Evolutionary conservation across 2,113 vertebrate species (phyloP).

Genomic region (Laticauda colubrina): DNA sequence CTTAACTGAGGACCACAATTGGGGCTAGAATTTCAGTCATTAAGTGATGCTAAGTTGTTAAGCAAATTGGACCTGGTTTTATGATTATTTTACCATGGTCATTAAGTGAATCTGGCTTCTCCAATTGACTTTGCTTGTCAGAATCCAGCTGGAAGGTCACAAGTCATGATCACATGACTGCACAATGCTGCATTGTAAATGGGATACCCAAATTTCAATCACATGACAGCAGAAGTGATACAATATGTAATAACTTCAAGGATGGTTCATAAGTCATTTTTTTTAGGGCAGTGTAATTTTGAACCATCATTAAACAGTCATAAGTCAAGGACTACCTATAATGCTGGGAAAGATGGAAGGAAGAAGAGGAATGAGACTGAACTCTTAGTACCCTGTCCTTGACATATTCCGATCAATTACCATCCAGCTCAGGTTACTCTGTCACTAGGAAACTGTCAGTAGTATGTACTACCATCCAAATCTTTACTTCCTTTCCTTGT

Average conservation of each 20-base stretch:
- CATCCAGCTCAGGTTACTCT: not conserved
- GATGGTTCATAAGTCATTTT: not conserved
- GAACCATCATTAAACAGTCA: not conserved
- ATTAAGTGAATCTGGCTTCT: not conserved
- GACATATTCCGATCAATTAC: not conserved
- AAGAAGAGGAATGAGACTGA: not conserved
- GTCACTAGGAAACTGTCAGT: not conserved
- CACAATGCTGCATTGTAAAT: not conserved
- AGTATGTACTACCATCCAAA: not conserved
- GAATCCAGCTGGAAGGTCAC: not conserved
- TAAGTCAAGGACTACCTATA: not conserved
- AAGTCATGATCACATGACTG: not conserved
- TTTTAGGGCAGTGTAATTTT: not conserved
- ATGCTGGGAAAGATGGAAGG: not conserved
- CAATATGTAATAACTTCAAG: not conserved
- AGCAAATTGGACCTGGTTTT: not conserved
- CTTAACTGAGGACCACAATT: not conserved
- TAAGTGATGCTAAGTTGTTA: not conserved
- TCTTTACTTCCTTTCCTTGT: not conserved
- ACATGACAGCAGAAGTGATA: not conserved
- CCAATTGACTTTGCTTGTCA: not conserved
- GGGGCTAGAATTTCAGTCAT: not conserved
- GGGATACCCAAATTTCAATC: not conserved
- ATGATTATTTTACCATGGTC: not conserved
- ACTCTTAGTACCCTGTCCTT: not conserved